Conservation (phyloP, 1,140 invertebrate genomes). For the Chrysopa pallens region DNA sequence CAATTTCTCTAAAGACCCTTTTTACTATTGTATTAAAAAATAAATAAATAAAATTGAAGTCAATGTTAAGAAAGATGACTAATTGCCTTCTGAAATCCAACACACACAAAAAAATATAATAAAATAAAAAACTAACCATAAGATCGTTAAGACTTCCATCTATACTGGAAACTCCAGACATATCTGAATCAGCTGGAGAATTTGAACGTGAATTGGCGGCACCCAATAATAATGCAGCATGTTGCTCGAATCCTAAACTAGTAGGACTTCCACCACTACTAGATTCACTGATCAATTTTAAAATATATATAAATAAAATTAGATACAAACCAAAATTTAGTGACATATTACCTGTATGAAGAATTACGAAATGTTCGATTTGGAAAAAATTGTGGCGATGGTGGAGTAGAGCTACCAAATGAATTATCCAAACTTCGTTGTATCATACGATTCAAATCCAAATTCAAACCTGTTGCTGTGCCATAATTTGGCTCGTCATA, state of each 20-base stretch:
- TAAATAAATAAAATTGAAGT: too few species aligned
- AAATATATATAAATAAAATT: not conserved
- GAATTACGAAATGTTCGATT: not conserved
- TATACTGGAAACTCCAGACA: slow-evolving; percentile 36
- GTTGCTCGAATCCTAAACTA: slow-evolving; percentile 15
- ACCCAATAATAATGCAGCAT: slow-evolving; percentile 20
- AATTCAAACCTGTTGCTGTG: not conserved
- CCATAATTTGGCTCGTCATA: not conserved
- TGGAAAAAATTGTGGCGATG: not conserved
- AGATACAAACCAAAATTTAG: not conserved
- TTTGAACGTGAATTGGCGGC: slow-evolving; percentile 32
- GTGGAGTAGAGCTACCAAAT: not conserved
- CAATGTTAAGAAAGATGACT: too few species aligned
- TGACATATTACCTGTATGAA: not conserved
- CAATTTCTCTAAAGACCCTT: too few species aligned
- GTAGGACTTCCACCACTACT: slow-evolving; percentile 33
- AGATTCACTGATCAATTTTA: slow-evolving; percentile 13
- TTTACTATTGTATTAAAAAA: too few species aligned
- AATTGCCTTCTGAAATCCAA: too few species aligned
- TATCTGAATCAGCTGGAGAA: slow-evolving; percentile 41
- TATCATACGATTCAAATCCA: not conserved
- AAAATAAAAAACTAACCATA: slow-evolving; percentile 29
- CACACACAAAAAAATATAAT: too few species aligned
- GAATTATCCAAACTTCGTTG: not conserved
- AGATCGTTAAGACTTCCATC: slow-evolving; percentile 41